These are phyloP conservation scores for Argopecten irradians DNA, from an alignment of 1,140 invertebrate genomes.

Conservation along the genomic window DNA sequence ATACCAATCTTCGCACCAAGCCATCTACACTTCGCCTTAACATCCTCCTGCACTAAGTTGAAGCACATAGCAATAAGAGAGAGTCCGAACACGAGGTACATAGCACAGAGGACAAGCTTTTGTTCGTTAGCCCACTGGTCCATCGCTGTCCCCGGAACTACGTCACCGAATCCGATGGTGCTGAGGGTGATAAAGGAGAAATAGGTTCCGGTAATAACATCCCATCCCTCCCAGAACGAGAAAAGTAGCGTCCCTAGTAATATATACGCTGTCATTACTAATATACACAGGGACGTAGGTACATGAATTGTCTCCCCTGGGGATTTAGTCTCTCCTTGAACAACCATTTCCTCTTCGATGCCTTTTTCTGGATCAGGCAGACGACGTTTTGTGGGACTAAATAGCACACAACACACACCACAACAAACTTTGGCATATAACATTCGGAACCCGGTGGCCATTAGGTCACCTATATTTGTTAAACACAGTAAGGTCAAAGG, in stretches of 20 bases:
- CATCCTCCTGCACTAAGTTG: constrained; percentile 97
- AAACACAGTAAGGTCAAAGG: constrained; percentile 93
- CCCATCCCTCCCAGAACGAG: constrained; percentile 79
- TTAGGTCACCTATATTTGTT: constrained; percentile 96
- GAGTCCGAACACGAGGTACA: constrained; percentile 90
- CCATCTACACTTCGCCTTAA: constrained; percentile 85
- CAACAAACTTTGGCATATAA: constrained; percentile 85
- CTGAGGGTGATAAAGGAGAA: constrained; percentile 92
- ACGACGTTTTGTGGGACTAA: constrained; percentile 56
- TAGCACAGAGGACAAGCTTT: constrained; percentile 72
- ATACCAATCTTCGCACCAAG: constrained; percentile 76
- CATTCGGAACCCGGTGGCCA: constrained; percentile 97
- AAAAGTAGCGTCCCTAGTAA: constrained; percentile 75
- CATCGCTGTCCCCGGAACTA: constrained; percentile 81
- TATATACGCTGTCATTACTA: constrained; percentile 76
- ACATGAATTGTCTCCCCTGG: constrained; percentile 67
- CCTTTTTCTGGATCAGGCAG: constrained; percentile 65
- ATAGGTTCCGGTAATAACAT: constrained; percentile 92
- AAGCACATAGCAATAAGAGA: constrained; percentile 99
- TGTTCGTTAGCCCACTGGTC: constrained; percentile 70
- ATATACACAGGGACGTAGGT: constrained; percentile 68
- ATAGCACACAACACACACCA: constrained; percentile 67
- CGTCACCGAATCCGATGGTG: constrained; percentile 94
- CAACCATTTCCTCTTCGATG: constrained; percentile 50
- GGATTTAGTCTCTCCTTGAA: constrained; percentile 60